Base-by-base conservation (phyloP, 2,113 vertebrate species). In the Notechis scutatus region DNA sequence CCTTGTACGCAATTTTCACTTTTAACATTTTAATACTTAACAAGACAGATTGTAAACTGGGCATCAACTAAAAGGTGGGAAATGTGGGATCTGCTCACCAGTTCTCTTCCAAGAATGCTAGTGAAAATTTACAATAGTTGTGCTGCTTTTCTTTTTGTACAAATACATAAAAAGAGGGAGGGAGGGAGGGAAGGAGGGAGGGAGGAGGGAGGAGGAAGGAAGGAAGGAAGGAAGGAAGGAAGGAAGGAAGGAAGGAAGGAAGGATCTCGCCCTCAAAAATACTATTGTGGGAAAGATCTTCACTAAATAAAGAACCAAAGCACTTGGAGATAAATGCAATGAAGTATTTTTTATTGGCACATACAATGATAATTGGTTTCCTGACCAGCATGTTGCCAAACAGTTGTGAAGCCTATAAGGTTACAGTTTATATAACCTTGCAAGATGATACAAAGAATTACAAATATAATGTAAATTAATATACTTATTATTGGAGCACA, bases 151-250 rank as follows among this genome's bases (percentile, higher is more conserved):
- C 69, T 81, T 81, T 20, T 74, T 45, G n/a, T 74, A 12, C 34
- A 39, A 81, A 81, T 39, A 39, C 18, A 81, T 81, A 81, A 81
- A 69, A 69, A n/a, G 14, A 69, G 12, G 29, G 11, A n/a, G 12
- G 29, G 4, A 69, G 57, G 23, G 0, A 59, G 59, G 26, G 0
- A 61, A 9, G 57, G 0, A 61, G 24, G 57, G 0, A 61, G 24
- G 26, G 3, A 26, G 23, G 61, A 5, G 23, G 21, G 0, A 59
- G 24, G 59, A 0, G 26, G 26, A 69, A n/a, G 29, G 59, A 10
- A 61, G 59, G 24, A 2, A 26, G 59, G 24, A 3, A 24, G 21
- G 57, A 24, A 64, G 59, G 59, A 1, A 64, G 59, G 59, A 1
- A 64, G 59, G 59, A 4, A 64, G 61, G 61, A 14, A n/a, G 61